Evolutionary conservation across 2,888 invertebrate species (phyloP).

Genomic region (Campaea margaritaria): DNA sequence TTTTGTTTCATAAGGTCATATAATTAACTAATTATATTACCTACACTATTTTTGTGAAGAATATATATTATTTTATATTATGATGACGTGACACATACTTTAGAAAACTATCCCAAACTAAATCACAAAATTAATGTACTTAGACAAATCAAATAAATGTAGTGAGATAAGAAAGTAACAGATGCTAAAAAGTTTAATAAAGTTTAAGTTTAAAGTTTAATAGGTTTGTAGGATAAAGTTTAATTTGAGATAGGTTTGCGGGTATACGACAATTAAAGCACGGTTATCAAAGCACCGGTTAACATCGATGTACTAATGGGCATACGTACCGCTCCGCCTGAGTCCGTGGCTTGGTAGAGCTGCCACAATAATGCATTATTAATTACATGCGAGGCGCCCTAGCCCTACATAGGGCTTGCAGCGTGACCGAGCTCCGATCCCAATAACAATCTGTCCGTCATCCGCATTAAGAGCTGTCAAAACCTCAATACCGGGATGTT

Average conservation of each 20-base stretch:
- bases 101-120: slow-evolving; percentile 16
- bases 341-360: slow-evolving; percentile 84
- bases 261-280: slow-evolving; percentile 22
- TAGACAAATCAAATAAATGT: no score
- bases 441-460: neutral
- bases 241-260: slow-evolving; percentile 7
- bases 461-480: neutral
- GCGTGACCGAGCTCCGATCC: slow-evolving; percentile 16
- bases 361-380: slow-evolving; percentile 81
- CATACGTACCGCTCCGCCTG: slow-evolving; percentile 78
- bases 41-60: neutral
- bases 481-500: neutral
- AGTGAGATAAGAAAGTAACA: no score
- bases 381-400: slow-evolving; percentile 69
- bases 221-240: neutral
- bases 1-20: neutral
- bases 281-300: slow-evolving; percentile 24
- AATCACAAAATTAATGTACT: neutral
- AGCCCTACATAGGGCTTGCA: slow-evolving; percentile 39
- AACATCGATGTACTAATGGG: slow-evolving; percentile 51
- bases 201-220: no score
- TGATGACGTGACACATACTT: slow-evolving; percentile 1
- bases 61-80: no score
- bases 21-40: neutral
- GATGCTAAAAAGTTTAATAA: no score